phyloP scores from a whole-genome alignment of 1,140 invertebrate species.

The Zaprionus taronus region DNA sequence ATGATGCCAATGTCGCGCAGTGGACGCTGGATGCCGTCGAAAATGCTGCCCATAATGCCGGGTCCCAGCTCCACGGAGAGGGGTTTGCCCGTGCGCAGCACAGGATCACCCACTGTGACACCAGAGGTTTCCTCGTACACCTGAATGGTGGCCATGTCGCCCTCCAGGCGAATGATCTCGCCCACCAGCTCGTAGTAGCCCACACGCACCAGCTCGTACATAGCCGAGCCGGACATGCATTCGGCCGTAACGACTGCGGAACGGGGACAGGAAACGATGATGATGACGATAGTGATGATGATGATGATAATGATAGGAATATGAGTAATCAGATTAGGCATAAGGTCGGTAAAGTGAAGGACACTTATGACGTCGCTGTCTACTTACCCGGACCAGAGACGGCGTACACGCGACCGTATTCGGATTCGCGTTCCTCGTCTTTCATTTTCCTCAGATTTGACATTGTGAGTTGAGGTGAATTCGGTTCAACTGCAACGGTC shows the following conservation, averaged over 20 bases:
- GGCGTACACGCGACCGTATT: constrained; percentile 97
- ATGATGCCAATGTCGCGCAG: constrained; percentile 98
- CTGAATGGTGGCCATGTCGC: constrained; percentile 99
- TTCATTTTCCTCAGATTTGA: constrained; percentile 89
- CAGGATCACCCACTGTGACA: constrained; percentile 99
- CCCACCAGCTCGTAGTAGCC: constrained; percentile 99
- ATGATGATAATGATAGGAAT: not conserved
- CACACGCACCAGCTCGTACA: constrained; percentile 99
- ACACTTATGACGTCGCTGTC: constrained; percentile 56
- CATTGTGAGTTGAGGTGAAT: constrained; percentile 79
- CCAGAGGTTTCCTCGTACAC: constrained; percentile 99
- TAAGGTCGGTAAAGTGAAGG: constrained; percentile 56
- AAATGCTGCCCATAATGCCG: constrained; percentile 99
- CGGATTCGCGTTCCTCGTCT: constrained; percentile 94
- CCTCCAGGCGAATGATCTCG: constrained; percentile 99
- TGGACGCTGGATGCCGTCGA: constrained; percentile 99
- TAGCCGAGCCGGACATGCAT: constrained; percentile 99
- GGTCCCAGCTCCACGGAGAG: constrained; percentile 98
- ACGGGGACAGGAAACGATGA: not conserved
- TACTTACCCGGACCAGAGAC: constrained; percentile 97
- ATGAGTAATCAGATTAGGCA: not conserved
- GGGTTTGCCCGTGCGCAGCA: constrained; percentile 98
- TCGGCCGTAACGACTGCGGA: constrained; percentile 97
- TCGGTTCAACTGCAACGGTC: constrained; percentile 58
- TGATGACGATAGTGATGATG: not conserved